phyloP scores from a whole-genome alignment of 2,797 vertebrate genomes.

The Melanogrammus aeglefinus region DNA sequence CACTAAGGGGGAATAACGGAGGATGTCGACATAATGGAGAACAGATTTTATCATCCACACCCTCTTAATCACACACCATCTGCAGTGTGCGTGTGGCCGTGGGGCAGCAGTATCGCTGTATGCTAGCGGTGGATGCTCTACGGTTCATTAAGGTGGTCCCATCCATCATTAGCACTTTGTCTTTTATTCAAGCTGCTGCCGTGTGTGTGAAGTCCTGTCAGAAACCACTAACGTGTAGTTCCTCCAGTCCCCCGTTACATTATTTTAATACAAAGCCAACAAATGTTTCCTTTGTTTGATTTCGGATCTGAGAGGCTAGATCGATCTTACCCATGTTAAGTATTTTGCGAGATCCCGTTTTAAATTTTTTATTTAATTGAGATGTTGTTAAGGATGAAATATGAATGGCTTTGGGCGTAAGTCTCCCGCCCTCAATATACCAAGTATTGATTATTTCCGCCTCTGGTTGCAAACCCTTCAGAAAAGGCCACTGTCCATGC shows the following conservation, averaged over 20 bases:
- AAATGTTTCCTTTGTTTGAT: not conserved
- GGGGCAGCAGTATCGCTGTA: not conserved
- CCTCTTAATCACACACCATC: conserved; percentile 68
- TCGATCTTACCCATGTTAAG: not conserved
- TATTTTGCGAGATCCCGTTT: not conserved
- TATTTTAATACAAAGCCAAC: not conserved
- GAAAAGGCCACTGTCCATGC: not conserved
- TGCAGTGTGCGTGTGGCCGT: conserved; percentile 45
- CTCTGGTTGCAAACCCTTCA: not conserved
- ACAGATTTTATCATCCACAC: conserved; percentile 71
- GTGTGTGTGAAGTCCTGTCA: not conserved
- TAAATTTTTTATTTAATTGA: not conserved
- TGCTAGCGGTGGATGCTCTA: not conserved
- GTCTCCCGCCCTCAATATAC: not conserved
- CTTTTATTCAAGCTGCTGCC: not conserved
- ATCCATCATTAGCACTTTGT: not conserved
- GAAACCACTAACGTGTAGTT: no score
- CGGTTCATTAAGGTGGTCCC: not conserved
- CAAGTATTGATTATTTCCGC: not conserved
- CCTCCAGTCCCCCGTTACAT: not conserved
- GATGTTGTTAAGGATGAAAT: not conserved
- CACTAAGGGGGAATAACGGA: conserved; percentile 71
- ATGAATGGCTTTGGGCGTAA: not conserved
- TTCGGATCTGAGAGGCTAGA: not conserved
- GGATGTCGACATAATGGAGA: conserved; percentile 60